Base-by-base conservation (phyloP, 1,140 invertebrate genomes). In the Cyclina sinensis region DNA sequence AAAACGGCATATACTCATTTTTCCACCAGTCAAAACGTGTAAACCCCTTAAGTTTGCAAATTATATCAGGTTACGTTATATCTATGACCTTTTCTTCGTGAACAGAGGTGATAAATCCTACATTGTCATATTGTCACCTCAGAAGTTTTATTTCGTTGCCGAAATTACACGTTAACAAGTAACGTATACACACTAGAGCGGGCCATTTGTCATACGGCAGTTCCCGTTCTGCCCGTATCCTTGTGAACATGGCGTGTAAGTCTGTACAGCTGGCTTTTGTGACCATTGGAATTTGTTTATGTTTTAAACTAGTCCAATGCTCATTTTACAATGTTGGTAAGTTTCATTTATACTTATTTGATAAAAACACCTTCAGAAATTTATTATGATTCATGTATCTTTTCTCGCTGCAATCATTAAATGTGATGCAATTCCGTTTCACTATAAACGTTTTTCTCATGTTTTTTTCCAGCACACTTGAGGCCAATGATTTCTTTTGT, bases 301-400 rank as follows among this genome's bases (percentile, higher is more conserved):
- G 32, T 48, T 39, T 27, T 30, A 18, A 82, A 57, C 62, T 82
- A 82, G 80, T 82, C 80, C 80, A 82, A 68, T 43, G 59, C 32
- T n/a, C 57, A 43, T 82, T 82, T 48, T 46, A 43, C 37, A 82
- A 82, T 82, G 59, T 82, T 65, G 80, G 80, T 82, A 82, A 65
- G 80, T 82, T n/a, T 73, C 35, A 35, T 73, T 7, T 14, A 43
- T 43, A 43, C 4, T 14, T 43, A n/a, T n/a, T n/a, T n/a, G n/a
- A n/a, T n/a, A n/a, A n/a, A n/a, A n/a, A n/a, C n/a, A n/a, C n/a
- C n/a, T n/a, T n/a, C n/a, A n/a, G n/a, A n/a, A n/a, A n/a, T n/a
- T n/a, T n/a, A n/a, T n/a, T n/a, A n/a, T n/a, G n/a, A n/a, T n/a
- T n/a, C n/a, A n/a, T n/a, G n/a, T n/a, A n/a, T n/a, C n/a, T n/a